These are phyloP conservation scores for Prunella fulvescens DNA, from an alignment of 2,113 vertebrate genomes.

Conservation along the genomic window DNA sequence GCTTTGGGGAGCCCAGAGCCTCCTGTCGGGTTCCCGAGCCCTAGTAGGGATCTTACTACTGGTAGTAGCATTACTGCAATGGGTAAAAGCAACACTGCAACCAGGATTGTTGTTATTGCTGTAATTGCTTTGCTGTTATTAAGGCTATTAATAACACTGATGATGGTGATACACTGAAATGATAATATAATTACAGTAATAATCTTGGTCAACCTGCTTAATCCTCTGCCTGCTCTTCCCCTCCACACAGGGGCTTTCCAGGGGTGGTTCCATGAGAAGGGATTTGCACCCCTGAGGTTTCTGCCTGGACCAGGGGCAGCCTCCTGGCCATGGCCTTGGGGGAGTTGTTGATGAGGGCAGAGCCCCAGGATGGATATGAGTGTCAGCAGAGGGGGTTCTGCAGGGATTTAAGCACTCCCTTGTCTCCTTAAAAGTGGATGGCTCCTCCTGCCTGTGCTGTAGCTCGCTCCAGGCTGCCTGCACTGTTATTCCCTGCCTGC, in stretches of 20 bases:
- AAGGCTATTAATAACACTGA: conserved; percentile 44
- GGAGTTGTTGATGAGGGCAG: not conserved
- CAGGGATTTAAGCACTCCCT: not conserved
- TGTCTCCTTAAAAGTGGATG: not conserved
- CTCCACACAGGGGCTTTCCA: not conserved
- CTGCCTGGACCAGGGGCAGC: not conserved
- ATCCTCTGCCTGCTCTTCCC: not conserved
- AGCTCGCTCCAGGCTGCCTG: not conserved
- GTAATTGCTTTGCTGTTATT: conserved; percentile 45
- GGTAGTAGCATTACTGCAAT: not conserved
- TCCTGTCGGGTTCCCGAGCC: not conserved
- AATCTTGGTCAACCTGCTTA: conserved; percentile 38
- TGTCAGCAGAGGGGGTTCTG: not conserved
- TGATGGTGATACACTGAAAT: not conserved
- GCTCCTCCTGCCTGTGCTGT: not conserved
- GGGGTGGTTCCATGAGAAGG: not conserved
- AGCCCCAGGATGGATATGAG: not conserved
- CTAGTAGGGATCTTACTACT: conserved; percentile 2
- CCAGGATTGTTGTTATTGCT: not conserved
- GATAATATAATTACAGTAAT: conserved; percentile 42
- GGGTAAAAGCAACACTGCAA: not conserved
- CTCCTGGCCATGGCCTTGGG: not conserved
- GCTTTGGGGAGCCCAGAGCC: conserved; percentile 30
- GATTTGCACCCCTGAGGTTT: not conserved
- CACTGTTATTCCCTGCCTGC: not conserved